Conservation (phyloP, 2,113 vertebrate genomes). For the Colius striatus region DNA sequence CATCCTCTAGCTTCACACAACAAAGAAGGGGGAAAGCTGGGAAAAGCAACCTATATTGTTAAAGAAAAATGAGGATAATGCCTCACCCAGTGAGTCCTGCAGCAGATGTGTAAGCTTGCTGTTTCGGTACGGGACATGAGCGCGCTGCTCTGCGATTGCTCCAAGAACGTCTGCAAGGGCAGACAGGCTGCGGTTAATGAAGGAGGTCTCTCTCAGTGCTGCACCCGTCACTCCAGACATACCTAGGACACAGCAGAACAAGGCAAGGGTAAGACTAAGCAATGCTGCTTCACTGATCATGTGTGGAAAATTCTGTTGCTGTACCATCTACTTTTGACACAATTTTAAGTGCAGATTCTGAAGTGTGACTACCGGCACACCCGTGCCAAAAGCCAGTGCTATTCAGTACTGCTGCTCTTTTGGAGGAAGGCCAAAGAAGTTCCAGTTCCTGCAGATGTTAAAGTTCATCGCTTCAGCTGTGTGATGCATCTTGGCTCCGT, state of each 20-base stretch:
- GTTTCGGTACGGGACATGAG: conserved; percentile 86
- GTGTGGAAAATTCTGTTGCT: background rate
- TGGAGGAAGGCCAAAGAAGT: background rate
- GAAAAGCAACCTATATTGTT: background rate
- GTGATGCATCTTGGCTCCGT: background rate
- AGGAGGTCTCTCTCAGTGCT: conserved; percentile 82
- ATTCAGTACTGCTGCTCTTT: background rate
- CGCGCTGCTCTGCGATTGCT: conserved; percentile 80
- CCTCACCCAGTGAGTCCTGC: conserved; percentile 82
- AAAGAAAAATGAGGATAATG: background rate
- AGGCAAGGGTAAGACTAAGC: background rate
- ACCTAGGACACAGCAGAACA: conserved; percentile 40
- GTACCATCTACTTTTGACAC: background rate
- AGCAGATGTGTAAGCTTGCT: conserved; percentile 88
- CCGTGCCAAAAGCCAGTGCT: background rate
- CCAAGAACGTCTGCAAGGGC: conserved; percentile 86
- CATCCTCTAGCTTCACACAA: background rate
- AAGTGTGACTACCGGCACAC: background rate
- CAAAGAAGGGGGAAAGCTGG: background rate
- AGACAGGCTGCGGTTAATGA: conserved; percentile 85
- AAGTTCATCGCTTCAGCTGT: background rate
- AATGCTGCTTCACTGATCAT: background rate
- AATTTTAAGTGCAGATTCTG: background rate
- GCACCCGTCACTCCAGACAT: conserved; percentile 81
- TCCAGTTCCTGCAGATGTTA: background rate